Conservation (phyloP, 92 coral and sea anemone genomes). For the Phenganax subtilis region DNA sequence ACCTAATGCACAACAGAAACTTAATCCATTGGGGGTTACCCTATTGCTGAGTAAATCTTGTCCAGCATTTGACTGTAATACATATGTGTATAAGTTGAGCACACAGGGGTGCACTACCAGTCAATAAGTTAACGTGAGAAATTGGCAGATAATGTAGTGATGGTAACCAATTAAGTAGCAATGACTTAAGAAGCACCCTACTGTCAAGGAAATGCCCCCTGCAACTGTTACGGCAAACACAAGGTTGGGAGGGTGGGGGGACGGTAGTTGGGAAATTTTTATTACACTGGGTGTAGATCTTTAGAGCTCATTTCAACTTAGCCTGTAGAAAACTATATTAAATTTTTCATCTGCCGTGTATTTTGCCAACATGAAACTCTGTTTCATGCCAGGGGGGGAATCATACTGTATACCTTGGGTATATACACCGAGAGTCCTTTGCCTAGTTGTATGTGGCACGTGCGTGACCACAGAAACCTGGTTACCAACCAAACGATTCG, state of each 20-base stretch:
- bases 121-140: background rate
- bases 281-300: too few relatives aligned
- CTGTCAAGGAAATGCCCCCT: too few relatives aligned
- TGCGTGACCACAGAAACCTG: conserved; percentile 87
- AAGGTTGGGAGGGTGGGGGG: too few relatives aligned
- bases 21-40: background rate
- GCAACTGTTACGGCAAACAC: too few relatives aligned
- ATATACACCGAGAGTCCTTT: conserved; percentile 64
- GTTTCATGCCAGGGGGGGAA: background rate
- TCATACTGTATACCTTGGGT: conserved; percentile 29
- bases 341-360: too few relatives aligned
- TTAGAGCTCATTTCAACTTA: too few relatives aligned
- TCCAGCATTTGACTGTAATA: too few relatives aligned
- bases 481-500: conserved; percentile 75
- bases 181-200: too few relatives aligned
- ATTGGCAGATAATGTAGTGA: background rate
- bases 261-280: too few relatives aligned
- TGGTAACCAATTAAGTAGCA: background rate
- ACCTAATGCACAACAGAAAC: conserved; percentile 22
- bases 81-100: background rate
- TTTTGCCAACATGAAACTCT: too few relatives aligned
- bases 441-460: conserved; percentile 91
- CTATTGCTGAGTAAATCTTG: background rate
- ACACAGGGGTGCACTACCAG: background rate
- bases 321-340: too few relatives aligned